Evolutionary conservation across 2,797 vertebrate genomes (phyloP).

Genomic region (Staurois parvus): DNA sequence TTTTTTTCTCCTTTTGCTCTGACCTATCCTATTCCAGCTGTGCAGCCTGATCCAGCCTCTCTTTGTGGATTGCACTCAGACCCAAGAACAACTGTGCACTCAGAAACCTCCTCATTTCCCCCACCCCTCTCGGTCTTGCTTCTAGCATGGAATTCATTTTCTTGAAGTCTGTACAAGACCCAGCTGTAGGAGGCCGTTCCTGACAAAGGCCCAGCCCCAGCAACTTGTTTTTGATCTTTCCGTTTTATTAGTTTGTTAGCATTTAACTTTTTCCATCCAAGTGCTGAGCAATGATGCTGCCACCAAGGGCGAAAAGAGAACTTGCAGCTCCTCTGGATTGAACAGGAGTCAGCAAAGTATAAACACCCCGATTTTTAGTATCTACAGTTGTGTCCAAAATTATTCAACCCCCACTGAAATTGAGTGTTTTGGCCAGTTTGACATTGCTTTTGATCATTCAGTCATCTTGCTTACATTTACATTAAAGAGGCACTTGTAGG

Average conservation of each 20-base stretch:
- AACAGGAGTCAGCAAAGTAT: background rate
- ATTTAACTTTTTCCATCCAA: conserved; percentile 55
- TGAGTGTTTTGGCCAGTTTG: no score
- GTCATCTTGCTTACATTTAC: no score
- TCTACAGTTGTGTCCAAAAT: no score
- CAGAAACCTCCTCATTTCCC: conserved; percentile 63
- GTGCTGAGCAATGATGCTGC: background rate
- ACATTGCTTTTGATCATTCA: no score
- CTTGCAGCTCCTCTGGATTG: background rate
- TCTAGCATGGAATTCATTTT: conserved; percentile 70
- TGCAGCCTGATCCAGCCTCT: conserved; percentile 62
- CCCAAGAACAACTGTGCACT: conserved; percentile 59
- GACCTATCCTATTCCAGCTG: conserved; percentile 59
- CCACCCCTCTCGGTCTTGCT: conserved; percentile 48
- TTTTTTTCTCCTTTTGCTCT: conserved; percentile 16
- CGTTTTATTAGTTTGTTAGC: conserved; percentile 54
- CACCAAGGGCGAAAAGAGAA: background rate
- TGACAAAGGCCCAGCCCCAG: conserved; percentile 69
- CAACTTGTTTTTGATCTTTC: conserved; percentile 42
- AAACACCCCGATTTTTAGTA: background rate
- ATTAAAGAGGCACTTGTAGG: no score
- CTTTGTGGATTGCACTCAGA: conserved; percentile 46
- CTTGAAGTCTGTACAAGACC: conserved; percentile 65
- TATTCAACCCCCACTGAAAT: no score
- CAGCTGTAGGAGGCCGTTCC: conserved; percentile 69